A percentile compares a stretch with the other conserved stretches of the same genome.
Conservation (phyloP, 2,113 vertebrate genomes). For the Bubo bubo region DNA sequence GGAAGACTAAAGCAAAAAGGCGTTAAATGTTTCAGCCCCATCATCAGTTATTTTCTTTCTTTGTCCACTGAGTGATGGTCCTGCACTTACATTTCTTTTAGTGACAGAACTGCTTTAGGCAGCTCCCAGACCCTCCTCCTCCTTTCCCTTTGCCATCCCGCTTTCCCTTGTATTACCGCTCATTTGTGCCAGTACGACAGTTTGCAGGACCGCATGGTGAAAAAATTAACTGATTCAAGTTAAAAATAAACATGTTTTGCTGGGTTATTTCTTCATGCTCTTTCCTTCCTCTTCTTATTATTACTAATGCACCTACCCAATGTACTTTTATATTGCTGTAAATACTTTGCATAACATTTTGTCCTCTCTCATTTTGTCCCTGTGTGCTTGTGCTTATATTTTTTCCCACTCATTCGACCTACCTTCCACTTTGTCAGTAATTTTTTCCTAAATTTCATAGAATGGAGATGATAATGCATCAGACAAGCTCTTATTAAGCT, state of each 20-base stretch:
- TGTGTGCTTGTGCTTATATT: not conserved
- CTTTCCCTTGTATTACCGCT: not conserved
- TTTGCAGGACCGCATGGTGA: conserved; percentile 20
- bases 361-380: not conserved
- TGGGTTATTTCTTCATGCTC: conserved; percentile 3
- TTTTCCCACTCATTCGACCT: not conserved
- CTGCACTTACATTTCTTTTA: not conserved
- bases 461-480: not conserved
- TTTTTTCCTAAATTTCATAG: not conserved
- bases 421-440: not conserved
- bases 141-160: not conserved
- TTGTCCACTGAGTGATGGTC: not conserved
- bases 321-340: not conserved
- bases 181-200: conserved; percentile 40
- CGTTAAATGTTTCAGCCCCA: not conserved
- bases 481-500: not conserved
- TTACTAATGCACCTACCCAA: not conserved
- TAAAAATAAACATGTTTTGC: conserved; percentile 62
- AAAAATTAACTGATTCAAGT: conserved; percentile 26
- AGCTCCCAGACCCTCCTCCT: not conserved
- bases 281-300: not conserved
- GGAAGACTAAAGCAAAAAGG: not conserved
- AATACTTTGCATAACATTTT: not conserved
- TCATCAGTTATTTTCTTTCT: not conserved
- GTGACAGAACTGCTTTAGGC: not conserved